A percentile compares a stretch with the other conserved stretches of the same genome.
Conservation (phyloP, 2,113 vertebrate species). For the Mionectes macconnelli region DNA sequence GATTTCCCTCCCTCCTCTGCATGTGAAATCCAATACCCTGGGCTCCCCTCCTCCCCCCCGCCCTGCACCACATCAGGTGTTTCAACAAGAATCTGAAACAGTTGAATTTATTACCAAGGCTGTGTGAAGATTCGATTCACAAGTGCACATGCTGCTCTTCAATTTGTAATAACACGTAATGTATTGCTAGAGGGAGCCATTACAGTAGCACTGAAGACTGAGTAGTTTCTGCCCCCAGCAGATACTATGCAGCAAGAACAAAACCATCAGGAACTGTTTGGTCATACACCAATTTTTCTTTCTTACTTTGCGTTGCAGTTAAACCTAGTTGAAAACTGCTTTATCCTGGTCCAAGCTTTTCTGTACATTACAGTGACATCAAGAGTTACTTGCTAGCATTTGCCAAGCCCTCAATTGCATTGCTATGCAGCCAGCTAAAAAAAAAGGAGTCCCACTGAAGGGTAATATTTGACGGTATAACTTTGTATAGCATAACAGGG, state of each 20-base stretch:
- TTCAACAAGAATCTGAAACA: not conserved
- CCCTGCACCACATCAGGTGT: not conserved
- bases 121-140: accelerated
- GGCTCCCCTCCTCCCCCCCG: accelerated
- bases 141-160: not conserved
- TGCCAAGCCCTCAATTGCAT: not conserved
- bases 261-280: not conserved
- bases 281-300: not conserved
- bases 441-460: not conserved
- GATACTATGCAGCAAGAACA: not conserved
- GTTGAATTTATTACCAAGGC: not conserved
- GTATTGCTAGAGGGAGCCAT: not conserved
- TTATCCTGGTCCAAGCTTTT: not conserved
- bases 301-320: not conserved
- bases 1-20: accelerated
- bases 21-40: not conserved
- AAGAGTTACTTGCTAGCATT: not conserved
- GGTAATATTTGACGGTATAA: not conserved
- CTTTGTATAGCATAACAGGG: not conserved
- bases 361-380: not conserved
- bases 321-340: not conserved
- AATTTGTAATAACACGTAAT: not conserved
- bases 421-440: not conserved
- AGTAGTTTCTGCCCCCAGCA: not conserved
- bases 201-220: not conserved